Evolutionary conservation across 2,888 invertebrate genomes (phyloP).

Genomic region (Drosophila parthenogenetica): DNA sequence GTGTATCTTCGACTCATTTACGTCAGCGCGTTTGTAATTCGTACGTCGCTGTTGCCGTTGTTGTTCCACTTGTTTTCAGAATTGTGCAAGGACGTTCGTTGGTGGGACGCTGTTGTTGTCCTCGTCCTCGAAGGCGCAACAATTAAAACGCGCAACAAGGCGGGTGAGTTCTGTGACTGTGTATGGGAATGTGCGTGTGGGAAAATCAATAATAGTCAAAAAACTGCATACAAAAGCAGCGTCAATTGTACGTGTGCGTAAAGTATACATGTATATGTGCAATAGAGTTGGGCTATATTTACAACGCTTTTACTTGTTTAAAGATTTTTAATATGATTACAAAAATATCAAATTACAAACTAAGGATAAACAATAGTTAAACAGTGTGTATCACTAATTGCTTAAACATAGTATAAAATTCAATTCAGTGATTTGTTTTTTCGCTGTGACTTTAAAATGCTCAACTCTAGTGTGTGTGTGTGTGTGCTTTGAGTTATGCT

Average conservation of each 20-base stretch:
- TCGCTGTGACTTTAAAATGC: background rate
- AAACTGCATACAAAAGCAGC: conserved; percentile 54
- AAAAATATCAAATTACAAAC: background rate
- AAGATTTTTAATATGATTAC: too few species aligned
- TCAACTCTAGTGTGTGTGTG: conserved; percentile 26
- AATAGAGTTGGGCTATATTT: background rate
- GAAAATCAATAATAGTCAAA: conserved; percentile 72
- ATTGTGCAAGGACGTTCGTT: conserved; percentile 52
- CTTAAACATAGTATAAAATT: too few species aligned
- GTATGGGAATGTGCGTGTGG: conserved; percentile 39
- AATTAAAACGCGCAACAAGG: conserved; percentile 72
- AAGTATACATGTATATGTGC: conserved; percentile 18
- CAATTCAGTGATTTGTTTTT: too few species aligned
- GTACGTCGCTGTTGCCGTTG: conserved; percentile 19
- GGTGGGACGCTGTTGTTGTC: conserved; percentile 42
- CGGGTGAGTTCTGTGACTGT: conserved; percentile 41
- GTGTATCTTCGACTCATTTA: background rate
- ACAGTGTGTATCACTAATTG: too few species aligned
- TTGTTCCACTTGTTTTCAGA: conserved; percentile 37
- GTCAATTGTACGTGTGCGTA: conserved; percentile 29
- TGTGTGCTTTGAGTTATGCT: conserved; percentile 11
- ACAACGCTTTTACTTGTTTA: background rate
- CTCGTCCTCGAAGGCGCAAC: conserved; percentile 73
- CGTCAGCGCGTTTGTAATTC: background rate
- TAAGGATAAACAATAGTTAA: background rate